Base-by-base conservation (phyloP, 2,888 invertebrate species). In the Lochmaea capreae region DNA sequence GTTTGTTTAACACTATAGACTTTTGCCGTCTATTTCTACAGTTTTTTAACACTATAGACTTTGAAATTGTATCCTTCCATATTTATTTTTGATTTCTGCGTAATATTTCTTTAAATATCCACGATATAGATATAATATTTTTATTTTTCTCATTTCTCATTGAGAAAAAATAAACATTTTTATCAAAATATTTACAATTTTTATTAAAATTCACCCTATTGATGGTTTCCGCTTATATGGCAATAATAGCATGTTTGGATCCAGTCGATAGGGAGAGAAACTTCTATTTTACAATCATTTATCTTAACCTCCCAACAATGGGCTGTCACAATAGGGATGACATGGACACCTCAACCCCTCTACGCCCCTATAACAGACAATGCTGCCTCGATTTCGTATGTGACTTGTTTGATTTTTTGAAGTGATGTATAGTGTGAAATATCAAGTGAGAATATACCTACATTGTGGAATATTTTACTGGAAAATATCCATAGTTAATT, bases 241-340 rank as follows among this genome's bases (percentile, higher is more conserved):
- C 85, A 84, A 84, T 84, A 84, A 84, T 82, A 83, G 79, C 81
- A 81, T 80, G 81, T 83, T 82, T 80, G 81, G 80, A 78, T 80
- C 71, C 80, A 78, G 78, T 77, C 77, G 79, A 79, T 72, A 73
- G 80, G 79, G 79, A 76, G 78, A 80, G 80, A 80, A 75, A 82
- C 83, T 87, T 86, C 86, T 86, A 86, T 87, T 86, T 86, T 85
- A 84, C 84, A 86, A 85, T 86, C 86, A 86, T 87, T 87, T 87
- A 86, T 87, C 87, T 87, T 86, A 83, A 83, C 83, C 85, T 85
- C 84, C 82, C 85, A 86, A 87, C 87, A 87, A 87, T 86, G 83
- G 84, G 84, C 84, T 86, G 85, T 85, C 85, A 86, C 82, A 84
- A 83, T 83, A 83, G 85, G 86, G 85, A 86, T 86, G 86, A 86